These are phyloP conservation scores for Meteorus cinctellus DNA, from an alignment of 2,888 invertebrate species.

Conservation along the genomic window DNA sequence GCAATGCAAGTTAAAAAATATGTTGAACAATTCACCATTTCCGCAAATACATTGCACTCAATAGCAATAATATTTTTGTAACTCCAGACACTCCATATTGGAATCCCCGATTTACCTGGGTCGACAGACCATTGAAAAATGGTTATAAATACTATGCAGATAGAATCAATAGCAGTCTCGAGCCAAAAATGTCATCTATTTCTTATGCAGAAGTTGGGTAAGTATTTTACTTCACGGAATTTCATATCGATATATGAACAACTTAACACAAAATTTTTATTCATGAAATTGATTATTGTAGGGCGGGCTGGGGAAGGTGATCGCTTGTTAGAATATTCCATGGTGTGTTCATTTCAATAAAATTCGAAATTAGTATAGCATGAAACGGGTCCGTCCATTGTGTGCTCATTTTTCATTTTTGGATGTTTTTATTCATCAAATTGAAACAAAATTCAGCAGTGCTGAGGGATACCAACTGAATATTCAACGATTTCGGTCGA, in stretches of 20 bases:
- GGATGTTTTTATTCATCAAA: background rate
- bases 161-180: constrained; percentile 36
- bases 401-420: background rate
- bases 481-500: constrained; percentile 40
- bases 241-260: background rate
- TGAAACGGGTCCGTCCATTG: background rate
- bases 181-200: constrained; percentile 41
- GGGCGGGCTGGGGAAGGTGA: constrained; percentile 62
- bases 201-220: constrained; percentile 58
- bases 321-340: background rate
- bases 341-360: background rate
- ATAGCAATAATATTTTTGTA: background rate
- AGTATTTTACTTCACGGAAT: constrained; percentile 23
- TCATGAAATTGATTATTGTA: constrained; percentile 42
- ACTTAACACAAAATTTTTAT: background rate
- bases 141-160: constrained; percentile 50
- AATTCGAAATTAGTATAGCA: background rate
- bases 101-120: constrained; percentile 54
- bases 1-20: background rate
- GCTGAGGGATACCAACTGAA: background rate
- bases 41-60: background rate
- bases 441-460: background rate
- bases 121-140: constrained; percentile 53
- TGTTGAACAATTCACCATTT: background rate
- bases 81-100: constrained; percentile 18